Base-by-base conservation (phyloP, 2,797 vertebrate genomes). In the Champsocephalus esox region DNA sequence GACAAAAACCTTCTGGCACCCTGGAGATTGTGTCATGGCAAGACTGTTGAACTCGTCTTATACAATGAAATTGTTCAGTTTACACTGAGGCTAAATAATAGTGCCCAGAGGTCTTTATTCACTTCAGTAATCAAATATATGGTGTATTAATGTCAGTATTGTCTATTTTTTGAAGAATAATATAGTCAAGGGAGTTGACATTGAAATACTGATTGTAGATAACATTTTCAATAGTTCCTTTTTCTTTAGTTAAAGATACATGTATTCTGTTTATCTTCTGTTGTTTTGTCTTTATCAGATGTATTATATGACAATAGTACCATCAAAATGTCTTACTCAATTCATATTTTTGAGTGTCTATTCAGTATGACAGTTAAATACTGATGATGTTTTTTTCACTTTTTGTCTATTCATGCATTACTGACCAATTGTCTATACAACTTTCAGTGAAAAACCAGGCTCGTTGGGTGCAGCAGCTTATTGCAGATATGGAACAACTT, bases 381-480 rank as follows among this genome's bases (percentile, higher is more conserved):
- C 24, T 46, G 19, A 28, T 6, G 4, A 61, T 62, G 1, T 24
- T 62, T 52, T 5, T 65, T 41, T 1, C 9, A 19, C 10, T 24
- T 50, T 58, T 19, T 8, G 4, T 63, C 11, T 13, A 3, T 54
- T 58, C 24, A 34, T 28, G 14, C 49, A 19, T 50, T 13, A 49
- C 12, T 34, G 4, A 12, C 46, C 5, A 4, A 65, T 52, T 55
- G 10, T 64, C 28, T 74, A 1, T 54, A 14, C 32, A 2, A 77
- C 11, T 66, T n/a, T 70, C 68, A 93, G 98, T 99, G 71, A 99
- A 98, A 90, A 99, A 99, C 92, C 98, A 99, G 93, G 98, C 97
- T 1, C 96, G 96, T 0, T 99, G 98, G 98, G 97, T 99, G 6
- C 94, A 94, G 73, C 96, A 97, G 80, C 96, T 99, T 75, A 99